These are phyloP conservation scores for Bergia puertoricense DNA, from an alignment of 92 coral and sea anemone species.

Conservation along the genomic window DNA sequence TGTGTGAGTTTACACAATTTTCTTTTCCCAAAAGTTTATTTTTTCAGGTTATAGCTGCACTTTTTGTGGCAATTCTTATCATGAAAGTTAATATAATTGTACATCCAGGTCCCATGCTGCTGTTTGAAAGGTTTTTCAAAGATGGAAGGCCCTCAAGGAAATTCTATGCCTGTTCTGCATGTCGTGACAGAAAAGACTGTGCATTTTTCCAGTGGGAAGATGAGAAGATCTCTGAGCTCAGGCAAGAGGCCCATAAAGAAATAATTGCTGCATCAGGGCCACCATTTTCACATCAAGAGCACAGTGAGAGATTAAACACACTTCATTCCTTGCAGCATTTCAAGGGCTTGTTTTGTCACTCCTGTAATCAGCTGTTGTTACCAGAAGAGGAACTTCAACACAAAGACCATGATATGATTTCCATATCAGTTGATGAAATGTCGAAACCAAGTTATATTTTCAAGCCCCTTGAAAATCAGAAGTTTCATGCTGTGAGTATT, in stretches of 20 bases:
- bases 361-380: conserved; percentile 68
- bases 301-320: conserved; percentile 47
- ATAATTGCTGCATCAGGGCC: conserved; percentile 70
- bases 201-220: conserved; percentile 95
- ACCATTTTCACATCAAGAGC: conserved; percentile 39
- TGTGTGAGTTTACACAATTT: too few relatives aligned
- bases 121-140: conserved; percentile 92
- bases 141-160: conserved; percentile 70
- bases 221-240: conserved; percentile 75
- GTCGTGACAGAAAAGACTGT: conserved; percentile 90
- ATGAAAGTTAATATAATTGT: background rate
- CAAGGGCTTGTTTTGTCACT: conserved; percentile 73
- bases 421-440: conserved; percentile 50
- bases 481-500: conserved; percentile 86
- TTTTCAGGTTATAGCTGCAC: too few relatives aligned
- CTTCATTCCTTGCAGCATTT: conserved; percentile 36
- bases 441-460: conserved; percentile 76
- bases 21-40: too few relatives aligned
- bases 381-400: conserved; percentile 56
- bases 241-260: conserved; percentile 72
- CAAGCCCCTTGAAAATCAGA: conserved; percentile 86
- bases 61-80: too few relatives aligned
- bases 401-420: conserved; percentile 54
- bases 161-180: conserved; percentile 96
- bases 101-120: conserved; percentile 91